Evolutionary conservation across 2,113 vertebrate species (phyloP).

Genomic region (Seriola aureovittata): DNA sequence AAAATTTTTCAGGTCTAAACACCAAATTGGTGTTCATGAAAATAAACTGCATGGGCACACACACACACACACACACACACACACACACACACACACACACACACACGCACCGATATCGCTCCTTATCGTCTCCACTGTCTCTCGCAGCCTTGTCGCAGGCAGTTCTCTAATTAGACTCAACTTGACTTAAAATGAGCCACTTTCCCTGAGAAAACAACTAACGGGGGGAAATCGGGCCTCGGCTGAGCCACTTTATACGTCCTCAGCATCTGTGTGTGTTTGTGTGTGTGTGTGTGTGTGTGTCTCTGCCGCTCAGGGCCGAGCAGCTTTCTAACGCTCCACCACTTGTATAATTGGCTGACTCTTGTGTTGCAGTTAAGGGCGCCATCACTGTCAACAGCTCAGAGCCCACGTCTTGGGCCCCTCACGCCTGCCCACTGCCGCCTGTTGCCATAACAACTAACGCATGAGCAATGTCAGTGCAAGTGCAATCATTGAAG

Average conservation of each 20-base stretch:
- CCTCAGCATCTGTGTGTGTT: conserved; percentile 21
- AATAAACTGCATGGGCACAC: neutral
- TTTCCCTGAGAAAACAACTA: conserved; percentile 59
- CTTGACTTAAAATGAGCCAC: conserved; percentile 54
- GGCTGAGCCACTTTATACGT: conserved; percentile 40
- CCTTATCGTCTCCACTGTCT: conserved; percentile 26
- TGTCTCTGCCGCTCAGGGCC: conserved; percentile 14
- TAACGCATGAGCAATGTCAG: conserved; percentile 1
- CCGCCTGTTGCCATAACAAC: conserved; percentile 51
- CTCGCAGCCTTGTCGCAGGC: conserved; percentile 19
- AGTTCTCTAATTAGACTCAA: conserved; percentile 56
- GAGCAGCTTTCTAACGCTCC: conserved; percentile 26
- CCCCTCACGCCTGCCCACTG: neutral
- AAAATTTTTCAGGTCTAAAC: neutral
- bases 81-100: neutral
- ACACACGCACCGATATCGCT: neutral
- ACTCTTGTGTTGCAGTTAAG: conserved; percentile 41
- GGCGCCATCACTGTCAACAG: conserved; percentile 25
- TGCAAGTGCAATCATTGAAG: neutral
- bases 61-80: neutral
- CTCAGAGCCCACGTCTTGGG: conserved; percentile 1
- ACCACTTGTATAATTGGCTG: conserved; percentile 48
- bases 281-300: neutral
- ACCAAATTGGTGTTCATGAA: neutral
- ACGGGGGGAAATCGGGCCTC: conserved; percentile 35